A percentile compares a stretch with the other conserved stretches of the same genome.
phyloP scores from a whole-genome alignment of 2,888 invertebrate genomes.

The Harmothoe impar region DNA sequence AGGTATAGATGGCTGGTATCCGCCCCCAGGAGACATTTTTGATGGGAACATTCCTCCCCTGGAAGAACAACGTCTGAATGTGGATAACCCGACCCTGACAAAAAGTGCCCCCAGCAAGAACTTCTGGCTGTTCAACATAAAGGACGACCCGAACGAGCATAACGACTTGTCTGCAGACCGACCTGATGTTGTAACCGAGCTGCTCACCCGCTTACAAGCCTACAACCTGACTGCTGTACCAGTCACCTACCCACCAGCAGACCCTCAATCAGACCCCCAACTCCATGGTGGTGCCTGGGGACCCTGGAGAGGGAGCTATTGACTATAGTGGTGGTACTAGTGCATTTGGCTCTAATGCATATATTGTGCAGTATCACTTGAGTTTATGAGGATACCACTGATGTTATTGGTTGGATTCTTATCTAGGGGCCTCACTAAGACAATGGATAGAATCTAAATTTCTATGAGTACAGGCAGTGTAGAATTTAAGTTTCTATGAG shows the following conservation, averaged over 20 bases:
- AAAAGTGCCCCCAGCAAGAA: slow-evolving; percentile 72
- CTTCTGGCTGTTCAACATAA: slow-evolving; percentile 81
- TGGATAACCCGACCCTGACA: neutral
- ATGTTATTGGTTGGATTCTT: no score
- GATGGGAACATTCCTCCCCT: no score
- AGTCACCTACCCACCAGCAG: slow-evolving; percentile 76
- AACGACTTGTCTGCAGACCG: slow-evolving; percentile 74
- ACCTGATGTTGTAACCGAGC: slow-evolving; percentile 74
- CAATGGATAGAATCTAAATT: no score
- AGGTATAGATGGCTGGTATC: slow-evolving; percentile 41
- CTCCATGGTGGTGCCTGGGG: slow-evolving; percentile 80
- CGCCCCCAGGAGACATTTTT: neutral
- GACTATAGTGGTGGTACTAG: no score
- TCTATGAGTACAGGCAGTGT: no score
- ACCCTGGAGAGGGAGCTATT: slow-evolving; percentile 76
- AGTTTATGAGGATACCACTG: no score
- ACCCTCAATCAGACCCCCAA: slow-evolving; percentile 76
- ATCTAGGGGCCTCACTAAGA: no score
- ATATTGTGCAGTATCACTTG: no score
- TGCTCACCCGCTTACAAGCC: slow-evolving; percentile 74
- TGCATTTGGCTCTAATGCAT: no score
- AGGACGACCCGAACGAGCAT: slow-evolving; percentile 77
- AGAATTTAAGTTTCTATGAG: no score
- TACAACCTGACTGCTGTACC: slow-evolving; percentile 80
- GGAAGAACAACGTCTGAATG: neutral